phyloP scores from a whole-genome alignment of 1,140 invertebrate species.

The Drosophila teissieri region DNA sequence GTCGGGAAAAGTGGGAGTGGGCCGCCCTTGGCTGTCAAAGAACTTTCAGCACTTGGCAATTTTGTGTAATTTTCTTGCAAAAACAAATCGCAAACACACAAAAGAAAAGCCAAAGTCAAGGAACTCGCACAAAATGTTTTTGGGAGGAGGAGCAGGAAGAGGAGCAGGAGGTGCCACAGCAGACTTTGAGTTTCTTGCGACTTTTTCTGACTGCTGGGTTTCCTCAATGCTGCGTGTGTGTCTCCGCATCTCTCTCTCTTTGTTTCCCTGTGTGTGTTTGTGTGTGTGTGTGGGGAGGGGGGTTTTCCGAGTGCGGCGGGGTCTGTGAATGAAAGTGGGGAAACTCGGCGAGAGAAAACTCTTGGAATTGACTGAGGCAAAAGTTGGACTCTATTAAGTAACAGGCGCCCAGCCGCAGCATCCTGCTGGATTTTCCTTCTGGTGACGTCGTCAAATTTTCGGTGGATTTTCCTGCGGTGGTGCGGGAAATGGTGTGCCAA shows the following conservation, averaged over 20 bases:
- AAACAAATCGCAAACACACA: slow-evolving; percentile 57
- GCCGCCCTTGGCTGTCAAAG: slow-evolving; percentile 56
- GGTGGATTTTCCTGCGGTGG: not conserved
- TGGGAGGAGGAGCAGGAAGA: not conserved
- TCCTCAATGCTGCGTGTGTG: slow-evolving; percentile 53
- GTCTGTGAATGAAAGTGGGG: slow-evolving; percentile 70
- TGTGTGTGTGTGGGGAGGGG: slow-evolving; percentile 22
- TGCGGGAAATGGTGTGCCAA: not conserved
- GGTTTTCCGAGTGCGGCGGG: slow-evolving; percentile 8
- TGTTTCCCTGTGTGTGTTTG: slow-evolving; percentile 18
- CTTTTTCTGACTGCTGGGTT: slow-evolving; percentile 76
- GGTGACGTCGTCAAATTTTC: slow-evolving; percentile 36
- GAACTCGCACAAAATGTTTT: slow-evolving; percentile 54
- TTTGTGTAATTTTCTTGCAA: slow-evolving; percentile 74
- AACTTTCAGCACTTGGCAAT: slow-evolving; percentile 77
- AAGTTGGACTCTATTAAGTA: slow-evolving; percentile 80
- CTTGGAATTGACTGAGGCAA: slow-evolving; percentile 37
- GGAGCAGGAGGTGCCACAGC: slow-evolving; percentile 14
- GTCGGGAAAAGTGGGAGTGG: not conserved
- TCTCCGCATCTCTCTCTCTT: slow-evolving; percentile 39
- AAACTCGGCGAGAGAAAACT: slow-evolving; percentile 24
- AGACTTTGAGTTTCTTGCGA: slow-evolving; percentile 42
- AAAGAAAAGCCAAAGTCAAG: slow-evolving; percentile 65
- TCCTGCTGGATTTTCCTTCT: slow-evolving; percentile 17
- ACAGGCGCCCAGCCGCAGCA: slow-evolving; percentile 69